Evolutionary conservation across 2,113 vertebrate species (phyloP).

Genomic region (Grallaria varia): DNA sequence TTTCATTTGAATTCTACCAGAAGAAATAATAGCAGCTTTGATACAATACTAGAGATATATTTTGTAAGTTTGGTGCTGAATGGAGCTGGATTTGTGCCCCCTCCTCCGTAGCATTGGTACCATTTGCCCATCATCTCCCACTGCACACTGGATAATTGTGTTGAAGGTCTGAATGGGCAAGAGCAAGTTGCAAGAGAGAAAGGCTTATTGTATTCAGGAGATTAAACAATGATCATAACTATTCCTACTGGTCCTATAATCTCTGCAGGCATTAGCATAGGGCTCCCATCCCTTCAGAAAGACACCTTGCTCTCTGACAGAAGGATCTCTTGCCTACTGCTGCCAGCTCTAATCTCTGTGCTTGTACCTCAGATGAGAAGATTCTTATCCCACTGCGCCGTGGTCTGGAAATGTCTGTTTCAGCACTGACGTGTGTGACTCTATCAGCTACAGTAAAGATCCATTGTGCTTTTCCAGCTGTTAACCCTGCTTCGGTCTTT

Average conservation of each 20-base stretch:
- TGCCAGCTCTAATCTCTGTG: constrained; percentile 16
- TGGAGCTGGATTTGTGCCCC: not conserved
- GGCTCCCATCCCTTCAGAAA: not conserved
- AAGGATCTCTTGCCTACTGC: not conserved
- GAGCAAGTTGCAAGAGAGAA: not conserved
- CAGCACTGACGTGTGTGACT: not conserved
- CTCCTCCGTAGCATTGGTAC: not conserved
- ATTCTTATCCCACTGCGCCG: not conserved
- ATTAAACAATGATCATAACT: constrained; percentile 5
- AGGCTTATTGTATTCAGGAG: not conserved
- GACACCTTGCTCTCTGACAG: not conserved
- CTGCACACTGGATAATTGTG: not conserved
- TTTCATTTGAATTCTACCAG: not conserved
- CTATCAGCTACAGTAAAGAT: not conserved
- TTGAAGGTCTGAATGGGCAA: not conserved
- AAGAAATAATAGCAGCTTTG: not conserved
- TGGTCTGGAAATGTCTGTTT: not conserved
- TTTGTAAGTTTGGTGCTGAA: not conserved
- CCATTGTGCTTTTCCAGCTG: not conserved
- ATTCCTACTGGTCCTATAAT: not conserved
- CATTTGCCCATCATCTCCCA: not conserved
- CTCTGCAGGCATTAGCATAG: constrained; percentile 6
- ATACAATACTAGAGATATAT: not conserved
- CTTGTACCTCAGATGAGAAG: constrained; percentile 5
- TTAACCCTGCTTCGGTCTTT: not conserved